phyloP scores from a whole-genome alignment of 30 jellyfish, hydroid and myxozoan genomes.

The Aurelia coerulea region DNA sequence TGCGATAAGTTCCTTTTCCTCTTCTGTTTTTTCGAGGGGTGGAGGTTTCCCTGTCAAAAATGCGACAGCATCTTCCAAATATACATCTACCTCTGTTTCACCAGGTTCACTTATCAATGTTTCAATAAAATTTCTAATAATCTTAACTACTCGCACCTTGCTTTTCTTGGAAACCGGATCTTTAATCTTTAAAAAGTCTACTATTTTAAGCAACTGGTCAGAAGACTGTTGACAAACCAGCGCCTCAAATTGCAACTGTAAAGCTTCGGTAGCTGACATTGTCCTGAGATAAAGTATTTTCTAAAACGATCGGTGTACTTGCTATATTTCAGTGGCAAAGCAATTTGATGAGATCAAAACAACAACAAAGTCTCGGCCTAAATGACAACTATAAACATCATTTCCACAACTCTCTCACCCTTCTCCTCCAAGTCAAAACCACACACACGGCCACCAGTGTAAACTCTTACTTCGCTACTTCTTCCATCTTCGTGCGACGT shows the following conservation, averaged over 20 bases:
- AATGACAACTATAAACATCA: too few relatives aligned
- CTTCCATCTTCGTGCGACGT: too few relatives aligned
- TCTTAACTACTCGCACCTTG: neutral
- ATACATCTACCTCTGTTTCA: neutral
- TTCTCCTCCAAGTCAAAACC: too few relatives aligned
- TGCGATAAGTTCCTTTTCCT: neutral
- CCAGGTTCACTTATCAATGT: neutral
- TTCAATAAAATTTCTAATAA: neutral
- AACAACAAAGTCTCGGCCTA: too few relatives aligned
- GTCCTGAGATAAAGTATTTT: neutral
- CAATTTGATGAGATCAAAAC: too few relatives aligned
- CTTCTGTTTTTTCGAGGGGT: constrained; percentile 2
- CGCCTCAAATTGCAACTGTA: neutral
- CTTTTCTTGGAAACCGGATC: neutral
- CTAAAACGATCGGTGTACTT: too few relatives aligned
- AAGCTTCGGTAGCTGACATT: neutral
- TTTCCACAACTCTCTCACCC: too few relatives aligned
- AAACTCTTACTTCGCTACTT: too few relatives aligned
- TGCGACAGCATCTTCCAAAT: neutral
- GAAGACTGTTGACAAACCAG: neutral
- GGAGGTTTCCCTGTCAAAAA: neutral
- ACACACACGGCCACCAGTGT: too few relatives aligned
- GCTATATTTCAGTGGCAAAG: too few relatives aligned
- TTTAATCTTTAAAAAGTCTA: neutral
- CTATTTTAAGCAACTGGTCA: neutral